Evolutionary conservation across 2,888 invertebrate genomes (phyloP), one percentile per base, ranked within the genome.

Genomic region (Sesamia inferens): DNA sequence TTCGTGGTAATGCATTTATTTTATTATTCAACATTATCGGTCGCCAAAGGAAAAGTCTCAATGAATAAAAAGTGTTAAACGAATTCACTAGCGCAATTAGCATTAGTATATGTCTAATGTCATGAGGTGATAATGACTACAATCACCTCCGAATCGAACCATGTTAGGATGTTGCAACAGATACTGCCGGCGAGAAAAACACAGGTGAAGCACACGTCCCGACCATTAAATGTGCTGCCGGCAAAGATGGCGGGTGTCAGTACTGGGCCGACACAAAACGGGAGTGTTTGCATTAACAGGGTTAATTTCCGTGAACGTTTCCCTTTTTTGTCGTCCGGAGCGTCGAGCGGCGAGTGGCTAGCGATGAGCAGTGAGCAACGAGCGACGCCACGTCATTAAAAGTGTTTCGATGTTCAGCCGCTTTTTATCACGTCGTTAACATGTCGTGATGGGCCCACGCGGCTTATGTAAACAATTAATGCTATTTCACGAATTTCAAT

Each of bases 241-340:
- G 64, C 79, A 39, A 82, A 79, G 51, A 76, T 76, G 81, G 83
- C 80, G 83, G 82, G 80, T 67, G 80, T 82, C 76, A 74, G 68
- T 71, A 65, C 74, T 66, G 81, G 71, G 61, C 70, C 63, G 67
- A 44, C 71, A 67, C 82, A 24, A 81, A 81, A 81, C 81, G 67
- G 75, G 84, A 81, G 80, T 72, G 80, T 79, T 77, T 79, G 82
- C 83, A 85, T 78, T 78, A 71, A 66, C 78, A 65, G 65, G 65
- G 74, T 76, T 78, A 76, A 84, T 85, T 83, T 84, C 81, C 85
- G 76, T 78, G 76, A 83, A 81, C 67, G 59, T 77, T 78, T 74
- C 61, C 58, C 54, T 75, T 82, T 84, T 81, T 70, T 64, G 47
- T 24, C 47, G 47, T 24, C 2, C 14, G 24, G 11, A 55, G 39